Base-by-base conservation (phyloP, 1,140 invertebrate species). In the Drosophila pectinifera region DNA sequence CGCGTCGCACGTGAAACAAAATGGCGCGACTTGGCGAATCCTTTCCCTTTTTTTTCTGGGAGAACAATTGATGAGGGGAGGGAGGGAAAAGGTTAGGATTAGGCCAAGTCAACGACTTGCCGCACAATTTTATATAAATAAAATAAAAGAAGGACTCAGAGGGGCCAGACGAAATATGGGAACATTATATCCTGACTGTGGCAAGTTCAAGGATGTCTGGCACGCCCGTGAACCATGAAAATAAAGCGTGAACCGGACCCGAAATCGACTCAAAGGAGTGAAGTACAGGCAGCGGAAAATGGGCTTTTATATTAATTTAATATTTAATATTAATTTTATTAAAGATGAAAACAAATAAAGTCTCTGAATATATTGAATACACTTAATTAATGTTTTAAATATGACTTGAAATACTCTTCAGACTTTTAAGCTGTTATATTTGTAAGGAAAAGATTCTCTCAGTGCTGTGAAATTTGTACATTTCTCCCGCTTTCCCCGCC, bases 161-260 rank as follows among this genome's bases (percentile, higher is more conserved):
- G 36, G 36, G 61, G 28, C 61, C 83, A 86, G 84, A 89, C 83
- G 78, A 88, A 83, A 83, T 83, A 83, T 88, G 79, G 83, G 46
- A 88, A 88, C 75, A 76, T 77, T 80, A 86, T 79, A 86, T 83
- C 79, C 79, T 86, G 82, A 34, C 74, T 56, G 48, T 70, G 78
- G 55, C 83, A 89, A 89, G 83, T 88, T 88, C 83, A 88, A 88
- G 83, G 84, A 88, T 82, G 75, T 82, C 70, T 86, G 74, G 43
- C 55, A 39, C 53, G 69, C 61, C 57, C 65, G 42, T 73, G 62
- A 79, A 69, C 67, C 73, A 42, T 51, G 61, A 51, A 68, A 68
- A 51, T 51, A 51, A 64, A 64, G n/a, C 73, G 63, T 73, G 39
- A 67, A 46, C 41, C 38, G 45, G 67, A 58, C 55, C 67, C 62